Percentiles rank a stretch among this genome's conserved stretches.
phyloP scores from a whole-genome alignment of 2,113 vertebrate species.

The Heptranchias perlo region DNA sequence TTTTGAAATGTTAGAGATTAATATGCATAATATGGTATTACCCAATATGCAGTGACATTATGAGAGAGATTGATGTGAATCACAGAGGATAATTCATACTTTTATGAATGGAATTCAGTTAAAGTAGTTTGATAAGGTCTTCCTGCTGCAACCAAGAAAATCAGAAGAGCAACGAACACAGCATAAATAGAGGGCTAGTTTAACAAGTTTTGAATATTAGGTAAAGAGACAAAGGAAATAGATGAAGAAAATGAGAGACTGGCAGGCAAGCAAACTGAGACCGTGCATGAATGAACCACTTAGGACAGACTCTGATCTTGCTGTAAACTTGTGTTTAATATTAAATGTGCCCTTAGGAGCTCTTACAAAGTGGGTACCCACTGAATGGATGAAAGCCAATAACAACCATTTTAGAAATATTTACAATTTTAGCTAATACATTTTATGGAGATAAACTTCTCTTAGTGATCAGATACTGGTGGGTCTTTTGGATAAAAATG shows the following conservation, averaged over 20 bases:
- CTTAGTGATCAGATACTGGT: background rate
- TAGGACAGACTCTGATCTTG: background rate
- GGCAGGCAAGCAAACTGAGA: background rate
- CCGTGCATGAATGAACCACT: background rate
- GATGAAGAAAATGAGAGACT: background rate
- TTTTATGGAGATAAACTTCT: background rate
- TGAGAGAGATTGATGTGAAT: background rate
- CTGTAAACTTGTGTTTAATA: background rate
- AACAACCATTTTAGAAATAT: background rate
- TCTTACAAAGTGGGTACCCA: background rate
- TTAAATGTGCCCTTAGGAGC: background rate
- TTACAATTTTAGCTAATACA: background rate
- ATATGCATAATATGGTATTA: background rate
- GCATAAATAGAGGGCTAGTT: background rate
- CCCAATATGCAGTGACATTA: background rate
- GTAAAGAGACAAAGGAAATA: background rate
- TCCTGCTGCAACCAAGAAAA: background rate
- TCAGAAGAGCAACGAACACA: background rate
- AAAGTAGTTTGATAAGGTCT: background rate
- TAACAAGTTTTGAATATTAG: background rate
- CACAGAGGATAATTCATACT: background rate
- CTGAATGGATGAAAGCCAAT: background rate
- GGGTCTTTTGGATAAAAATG: background rate
- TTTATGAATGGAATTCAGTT: background rate
- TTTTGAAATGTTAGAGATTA: too few species aligned